These are phyloP conservation scores for Macropus fuliginosus DNA, from an alignment of 2,797 vertebrate species.

Conservation along the genomic window DNA sequence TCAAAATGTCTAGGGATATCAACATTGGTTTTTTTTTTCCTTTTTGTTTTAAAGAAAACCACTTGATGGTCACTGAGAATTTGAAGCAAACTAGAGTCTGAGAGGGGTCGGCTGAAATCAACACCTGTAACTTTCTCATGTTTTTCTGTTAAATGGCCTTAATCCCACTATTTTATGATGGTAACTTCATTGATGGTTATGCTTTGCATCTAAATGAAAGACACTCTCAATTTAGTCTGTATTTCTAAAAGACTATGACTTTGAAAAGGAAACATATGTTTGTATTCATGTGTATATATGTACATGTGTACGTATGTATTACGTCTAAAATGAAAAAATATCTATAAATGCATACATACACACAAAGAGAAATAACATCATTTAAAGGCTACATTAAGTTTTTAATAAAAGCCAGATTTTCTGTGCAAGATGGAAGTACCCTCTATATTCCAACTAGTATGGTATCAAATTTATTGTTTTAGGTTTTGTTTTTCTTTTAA, in stretches of 20 bases:
- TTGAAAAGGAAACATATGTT: too few species aligned
- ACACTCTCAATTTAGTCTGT: background rate
- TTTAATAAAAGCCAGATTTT: background rate
- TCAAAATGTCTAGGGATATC: background rate
- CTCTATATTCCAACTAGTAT: background rate
- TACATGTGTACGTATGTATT: too few species aligned
- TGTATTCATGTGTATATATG: background rate
- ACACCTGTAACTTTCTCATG: background rate
- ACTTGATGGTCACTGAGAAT: background rate
- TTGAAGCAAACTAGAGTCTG: background rate
- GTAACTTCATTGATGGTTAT: background rate
- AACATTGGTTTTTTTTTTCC: background rate
- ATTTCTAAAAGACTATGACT: background rate
- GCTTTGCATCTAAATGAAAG: background rate
- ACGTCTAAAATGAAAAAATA: background rate
- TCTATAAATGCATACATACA: background rate
- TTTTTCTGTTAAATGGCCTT: background rate
- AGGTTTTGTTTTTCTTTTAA: background rate
- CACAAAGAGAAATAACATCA: background rate
- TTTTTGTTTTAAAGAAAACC: background rate
- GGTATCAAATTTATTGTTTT: background rate
- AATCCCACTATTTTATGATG: background rate
- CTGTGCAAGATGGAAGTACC: background rate
- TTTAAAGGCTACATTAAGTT: background rate
- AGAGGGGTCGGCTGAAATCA: background rate